Base-by-base conservation (phyloP, 2,888 invertebrate genomes). In the Galerucella pusilla region DNA sequence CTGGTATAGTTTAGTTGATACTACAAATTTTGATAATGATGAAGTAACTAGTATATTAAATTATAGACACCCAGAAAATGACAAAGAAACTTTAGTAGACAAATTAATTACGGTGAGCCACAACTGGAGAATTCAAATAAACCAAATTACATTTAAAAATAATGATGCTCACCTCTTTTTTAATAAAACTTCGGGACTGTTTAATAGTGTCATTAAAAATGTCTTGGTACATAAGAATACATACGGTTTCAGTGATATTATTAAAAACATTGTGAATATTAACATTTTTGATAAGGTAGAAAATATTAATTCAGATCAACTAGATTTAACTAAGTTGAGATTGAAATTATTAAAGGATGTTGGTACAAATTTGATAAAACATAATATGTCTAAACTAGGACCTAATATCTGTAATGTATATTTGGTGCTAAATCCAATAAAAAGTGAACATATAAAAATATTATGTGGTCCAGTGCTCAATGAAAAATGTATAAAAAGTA, bases 391-490 rank as follows among this genome's bases (percentile, higher is more conserved):
- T 20, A 59, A 49, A 28, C 46, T 14, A 52, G 12, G 49, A 69
- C 83, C 86, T 59, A 81, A 86, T 11, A 73, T 83, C 81, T 81
- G 52, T 20, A 28, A 45, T 57, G 42, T 77, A 45, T 63, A 66
- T 46, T 64, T 76, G 35, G 59, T 70, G n/a, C 16, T 45, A 28
- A 70, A 73, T 61, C 68, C 70, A 59, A 83, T 86, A 77, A 77
- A 86, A 7, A 88, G 86, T 82, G 87, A 86, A 80, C 75, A 88
- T 20, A 81, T 76, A 12, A 83, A 64, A 76, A 81, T 90, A 54
- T 79, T 90, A 6, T 92, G 92, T 86, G 93, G 92, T 2, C 88
- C 91, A 45, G 92, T 93, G 2, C 85, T 91, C 45, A 92, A 91
- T 89, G 85, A 88, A 7, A 87, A 88, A 75, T 90, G 90, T 75